Evolutionary conservation across 2,888 invertebrate genomes (phyloP), one percentile per base, ranked within the genome.

Genomic region (Atethmia centrago): DNA sequence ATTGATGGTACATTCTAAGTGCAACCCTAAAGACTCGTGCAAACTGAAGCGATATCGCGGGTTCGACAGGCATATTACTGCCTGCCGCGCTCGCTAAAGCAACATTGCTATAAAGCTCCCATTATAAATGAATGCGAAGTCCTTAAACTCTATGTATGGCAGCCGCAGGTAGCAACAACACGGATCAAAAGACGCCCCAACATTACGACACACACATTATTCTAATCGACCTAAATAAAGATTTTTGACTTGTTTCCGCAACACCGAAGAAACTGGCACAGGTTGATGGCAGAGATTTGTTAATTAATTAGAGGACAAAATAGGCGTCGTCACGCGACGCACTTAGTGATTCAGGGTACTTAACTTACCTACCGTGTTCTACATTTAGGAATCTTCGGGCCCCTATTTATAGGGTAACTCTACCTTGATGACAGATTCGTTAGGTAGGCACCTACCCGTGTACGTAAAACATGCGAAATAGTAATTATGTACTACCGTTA

Each of bases 281-380:
- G 90, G 90, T 89, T 94, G 94, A 95, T 93, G 91, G 87, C 89
- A 86, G 91, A 90, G 92, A 92, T 94, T 94, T 90, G 90, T 91
- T 93, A 92, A 95, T 94, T 95, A 94, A 95, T 95, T 94, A 94
- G 90, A 87, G 89, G 90, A 90, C 88, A 89, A 81, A 92, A 93
- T 94, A 91, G 93, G 88, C 80, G 74, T 67, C 85, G 93, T 92
- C 95, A 95, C 95, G 95, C 93, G 88, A 95, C 82, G 86, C 85
- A 80, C 68, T 89, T 87, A 88, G 84, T 85, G 86, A 86, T 90
- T 90, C 88, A 86, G 85, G 87, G 88, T 89, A 86, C 88, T 92
- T 88, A 88, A 78, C 40, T 77, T 68, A 66, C 64, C 51, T 53
- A 21, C 85, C 70, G 78, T 89, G 94, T 77, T 90, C 93, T 89